A percentile compares a stretch with the other conserved stretches of the same genome.
phyloP scores from a whole-genome alignment of 2,113 vertebrate genomes.

The Gorsachius goisagi region DNA sequence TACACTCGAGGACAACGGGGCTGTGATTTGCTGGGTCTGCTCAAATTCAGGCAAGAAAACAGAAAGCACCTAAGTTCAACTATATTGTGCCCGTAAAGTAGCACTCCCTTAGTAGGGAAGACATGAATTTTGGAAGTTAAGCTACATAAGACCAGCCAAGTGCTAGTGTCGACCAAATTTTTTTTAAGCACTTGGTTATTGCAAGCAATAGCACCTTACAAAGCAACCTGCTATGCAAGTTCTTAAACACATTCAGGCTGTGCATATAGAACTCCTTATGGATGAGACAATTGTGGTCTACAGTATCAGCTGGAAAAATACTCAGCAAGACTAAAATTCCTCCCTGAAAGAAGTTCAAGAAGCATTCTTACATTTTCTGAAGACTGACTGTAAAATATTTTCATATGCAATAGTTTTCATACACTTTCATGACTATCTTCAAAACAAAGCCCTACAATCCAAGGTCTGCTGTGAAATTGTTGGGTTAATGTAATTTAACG shows the following conservation, averaged over 20 bases:
- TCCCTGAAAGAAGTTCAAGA: background rate
- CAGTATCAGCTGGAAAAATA: background rate
- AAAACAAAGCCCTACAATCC: background rate
- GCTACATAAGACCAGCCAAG: background rate
- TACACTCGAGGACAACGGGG: background rate
- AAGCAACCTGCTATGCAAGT: background rate
- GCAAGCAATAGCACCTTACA: background rate
- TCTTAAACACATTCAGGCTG: background rate
- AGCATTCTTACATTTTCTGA: background rate
- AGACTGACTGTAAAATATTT: background rate
- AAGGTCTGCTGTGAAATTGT: background rate
- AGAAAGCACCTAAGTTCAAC: background rate
- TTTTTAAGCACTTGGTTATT: background rate
- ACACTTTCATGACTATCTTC: fast-evolving
- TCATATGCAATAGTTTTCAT: background rate
- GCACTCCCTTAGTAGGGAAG: background rate
- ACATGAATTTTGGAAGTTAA: background rate
- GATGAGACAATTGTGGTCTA: background rate
- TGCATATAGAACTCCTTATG: fast-evolving
- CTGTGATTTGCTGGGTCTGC: background rate
- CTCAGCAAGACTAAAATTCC: background rate
- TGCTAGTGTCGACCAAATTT: background rate
- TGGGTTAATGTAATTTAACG: background rate
- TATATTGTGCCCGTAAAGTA: background rate
- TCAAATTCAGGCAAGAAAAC: background rate